These are phyloP conservation scores for Pelecanoides urinatrix DNA, from an alignment of 2,113 vertebrate genomes.

Conservation along the genomic window DNA sequence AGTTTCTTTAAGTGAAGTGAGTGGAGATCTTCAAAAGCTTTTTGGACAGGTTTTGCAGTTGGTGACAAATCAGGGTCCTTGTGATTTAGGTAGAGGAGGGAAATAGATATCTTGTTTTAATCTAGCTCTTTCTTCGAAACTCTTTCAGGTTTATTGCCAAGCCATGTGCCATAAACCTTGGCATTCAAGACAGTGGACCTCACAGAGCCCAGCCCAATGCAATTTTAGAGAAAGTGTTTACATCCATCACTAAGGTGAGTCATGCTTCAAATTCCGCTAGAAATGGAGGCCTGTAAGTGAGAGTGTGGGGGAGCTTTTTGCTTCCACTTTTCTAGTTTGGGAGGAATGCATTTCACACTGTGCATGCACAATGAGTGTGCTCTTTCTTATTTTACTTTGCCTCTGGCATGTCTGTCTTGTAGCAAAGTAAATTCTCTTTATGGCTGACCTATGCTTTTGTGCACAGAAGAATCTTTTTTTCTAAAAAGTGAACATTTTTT, in stretches of 20 bases:
- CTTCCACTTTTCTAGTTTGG: background rate
- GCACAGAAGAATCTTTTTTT: background rate
- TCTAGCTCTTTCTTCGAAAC: background rate
- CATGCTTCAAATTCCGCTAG: background rate
- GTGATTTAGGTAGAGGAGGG: background rate
- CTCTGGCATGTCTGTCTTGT: background rate
- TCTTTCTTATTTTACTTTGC: background rate
- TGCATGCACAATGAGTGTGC: background rate
- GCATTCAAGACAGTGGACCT: slow-evolving; percentile 80
- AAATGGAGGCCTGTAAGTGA: background rate
- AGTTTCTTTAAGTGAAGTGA: background rate
- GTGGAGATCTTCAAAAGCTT: background rate
- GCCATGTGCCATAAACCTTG: slow-evolving; percentile 81
- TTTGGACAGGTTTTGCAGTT: background rate
- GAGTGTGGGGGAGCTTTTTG: background rate
- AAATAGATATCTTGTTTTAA: background rate
- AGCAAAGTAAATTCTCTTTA: background rate
- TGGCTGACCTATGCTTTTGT: background rate
- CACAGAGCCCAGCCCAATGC: slow-evolving; percentile 85
- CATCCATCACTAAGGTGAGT: slow-evolving; percentile 93
- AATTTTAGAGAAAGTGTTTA: slow-evolving; percentile 95
- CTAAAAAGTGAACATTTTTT: no score
- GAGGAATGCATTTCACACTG: background rate
- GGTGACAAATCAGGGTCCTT: background rate
- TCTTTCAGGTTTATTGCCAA: slow-evolving; percentile 88